A percentile compares a stretch with the other conserved stretches of the same genome.
These are phyloP conservation scores for Campylomormyrus numenius DNA, from an alignment of 2,113 vertebrate genomes.

Conservation along the genomic window DNA sequence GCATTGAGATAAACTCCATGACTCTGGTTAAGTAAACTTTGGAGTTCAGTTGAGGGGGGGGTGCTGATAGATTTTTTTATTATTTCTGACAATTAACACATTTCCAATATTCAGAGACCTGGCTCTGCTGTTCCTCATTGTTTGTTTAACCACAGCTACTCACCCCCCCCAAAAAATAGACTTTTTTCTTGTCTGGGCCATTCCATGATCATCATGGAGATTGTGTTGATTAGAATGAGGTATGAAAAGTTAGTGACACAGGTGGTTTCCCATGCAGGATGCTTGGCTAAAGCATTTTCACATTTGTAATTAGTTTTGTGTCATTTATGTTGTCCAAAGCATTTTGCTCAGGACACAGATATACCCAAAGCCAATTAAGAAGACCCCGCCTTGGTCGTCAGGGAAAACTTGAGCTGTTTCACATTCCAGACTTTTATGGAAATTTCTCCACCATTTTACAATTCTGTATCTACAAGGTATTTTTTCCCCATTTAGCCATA, in stretches of 20 bases:
- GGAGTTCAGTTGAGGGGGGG: slow-evolving; percentile 22
- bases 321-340: neutral
- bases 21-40: slow-evolving; percentile 40
- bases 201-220: neutral
- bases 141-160: neutral
- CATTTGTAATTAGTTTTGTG: neutral
- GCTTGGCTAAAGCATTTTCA: neutral
- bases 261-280: neutral
- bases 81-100: slow-evolving; percentile 33
- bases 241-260: neutral
- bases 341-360: neutral
- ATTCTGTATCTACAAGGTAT: neutral
- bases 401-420: neutral
- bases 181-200: neutral
- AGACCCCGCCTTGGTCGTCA: neutral
- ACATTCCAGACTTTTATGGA: neutral
- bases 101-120: slow-evolving; percentile 5
- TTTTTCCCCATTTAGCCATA: neutral
- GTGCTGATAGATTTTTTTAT: slow-evolving; percentile 33
- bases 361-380: neutral
- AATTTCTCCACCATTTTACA: neutral
- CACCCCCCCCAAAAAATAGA: neutral
- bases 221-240: neutral
- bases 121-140: neutral
- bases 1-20: slow-evolving; percentile 43